Evolutionary conservation across 2,113 vertebrate species (phyloP).

Genomic region (Corapipo altera): DNA sequence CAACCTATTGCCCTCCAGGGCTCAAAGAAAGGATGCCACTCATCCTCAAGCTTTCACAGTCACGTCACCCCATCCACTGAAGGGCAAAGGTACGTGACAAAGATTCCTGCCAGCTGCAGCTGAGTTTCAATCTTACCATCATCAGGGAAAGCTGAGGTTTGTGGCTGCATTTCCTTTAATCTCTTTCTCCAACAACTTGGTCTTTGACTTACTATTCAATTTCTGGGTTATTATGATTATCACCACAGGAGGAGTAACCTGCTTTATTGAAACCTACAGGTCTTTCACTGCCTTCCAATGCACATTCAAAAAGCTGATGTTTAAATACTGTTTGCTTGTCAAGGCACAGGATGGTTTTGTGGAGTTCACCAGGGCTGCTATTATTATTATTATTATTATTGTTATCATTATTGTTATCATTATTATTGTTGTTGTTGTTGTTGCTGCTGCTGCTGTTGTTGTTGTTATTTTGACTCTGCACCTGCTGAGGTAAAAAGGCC

Average conservation of each 20-base stretch:
- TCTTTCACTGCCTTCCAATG: neutral
- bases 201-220: neutral
- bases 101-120: neutral
- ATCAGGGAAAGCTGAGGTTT: neutral
- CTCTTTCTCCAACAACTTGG: neutral
- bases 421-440: neutral
- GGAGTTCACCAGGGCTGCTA: neutral
- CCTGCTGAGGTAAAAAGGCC: slow-evolving; percentile 49
- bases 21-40: neutral
- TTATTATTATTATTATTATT: neutral
- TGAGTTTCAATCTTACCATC: neutral
- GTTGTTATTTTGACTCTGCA: slow-evolving; percentile 1
- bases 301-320: neutral
- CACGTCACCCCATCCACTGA: neutral
- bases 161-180: neutral
- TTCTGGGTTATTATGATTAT: neutral
- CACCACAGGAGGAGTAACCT: neutral
- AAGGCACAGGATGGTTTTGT: neutral
- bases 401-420: neutral
- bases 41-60: neutral
- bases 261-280: neutral
- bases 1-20: neutral
- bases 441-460: neutral
- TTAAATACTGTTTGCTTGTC: slow-evolving; percentile 37
- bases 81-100: neutral